Evolutionary conservation across 2,113 vertebrate genomes (phyloP).

Genomic region (Microcebus murinus): DNA sequence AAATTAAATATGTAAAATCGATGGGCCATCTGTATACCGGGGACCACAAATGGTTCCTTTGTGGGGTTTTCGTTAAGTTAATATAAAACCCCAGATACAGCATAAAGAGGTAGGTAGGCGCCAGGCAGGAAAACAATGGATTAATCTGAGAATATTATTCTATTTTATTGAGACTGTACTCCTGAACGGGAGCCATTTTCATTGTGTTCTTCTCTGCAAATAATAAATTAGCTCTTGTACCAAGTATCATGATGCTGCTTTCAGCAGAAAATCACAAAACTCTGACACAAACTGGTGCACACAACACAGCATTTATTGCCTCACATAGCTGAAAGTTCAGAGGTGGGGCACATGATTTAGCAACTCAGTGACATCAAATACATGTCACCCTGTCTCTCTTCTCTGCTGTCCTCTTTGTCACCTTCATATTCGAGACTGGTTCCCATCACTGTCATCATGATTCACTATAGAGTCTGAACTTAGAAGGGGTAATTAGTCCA

Average conservation of each 20-base stretch:
- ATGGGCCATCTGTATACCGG: background rate
- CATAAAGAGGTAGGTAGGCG: background rate
- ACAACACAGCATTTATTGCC: background rate
- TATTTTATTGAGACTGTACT: background rate
- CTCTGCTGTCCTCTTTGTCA: background rate
- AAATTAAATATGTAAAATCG: background rate
- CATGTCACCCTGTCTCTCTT: background rate
- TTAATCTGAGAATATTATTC: background rate
- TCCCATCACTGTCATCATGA: background rate
- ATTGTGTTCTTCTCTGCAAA: constrained; percentile 42
- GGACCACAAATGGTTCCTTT: background rate
- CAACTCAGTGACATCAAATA: background rate
- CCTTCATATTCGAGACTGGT: background rate
- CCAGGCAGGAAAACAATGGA: background rate
- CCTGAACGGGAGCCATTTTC: constrained; percentile 22
- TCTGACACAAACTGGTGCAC: background rate
- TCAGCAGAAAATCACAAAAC: background rate
- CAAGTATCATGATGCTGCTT: background rate
- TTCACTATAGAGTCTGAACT: background rate
- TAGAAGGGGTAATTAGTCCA: background rate
- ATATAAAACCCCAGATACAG: background rate
- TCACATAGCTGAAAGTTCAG: background rate
- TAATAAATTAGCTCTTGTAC: background rate
- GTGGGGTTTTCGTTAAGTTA: background rate
- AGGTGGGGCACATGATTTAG: background rate